Conservation (phyloP, 2,888 invertebrate species). For the Heliconius cydno region DNA sequence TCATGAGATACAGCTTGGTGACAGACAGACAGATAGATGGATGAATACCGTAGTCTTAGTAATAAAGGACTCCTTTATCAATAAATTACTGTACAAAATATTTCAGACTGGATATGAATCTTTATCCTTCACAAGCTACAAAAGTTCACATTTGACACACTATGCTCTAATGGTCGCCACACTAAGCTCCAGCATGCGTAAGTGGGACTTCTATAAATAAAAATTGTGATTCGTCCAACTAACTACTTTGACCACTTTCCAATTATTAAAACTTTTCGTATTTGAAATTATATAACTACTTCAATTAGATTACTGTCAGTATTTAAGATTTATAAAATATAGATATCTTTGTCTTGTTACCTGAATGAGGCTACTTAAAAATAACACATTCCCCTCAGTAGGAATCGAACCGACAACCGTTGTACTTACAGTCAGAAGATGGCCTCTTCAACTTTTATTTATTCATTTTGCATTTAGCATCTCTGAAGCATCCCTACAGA, state of each 20-base stretch:
- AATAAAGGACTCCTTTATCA: background rate
- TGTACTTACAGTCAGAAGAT: no score
- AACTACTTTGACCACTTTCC: background rate
- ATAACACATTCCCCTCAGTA: no score
- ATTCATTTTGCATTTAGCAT: no score
- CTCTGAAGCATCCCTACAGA: no score
- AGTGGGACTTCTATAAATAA: constrained; percentile 9
- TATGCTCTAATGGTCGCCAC: background rate
- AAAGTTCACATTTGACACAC: background rate
- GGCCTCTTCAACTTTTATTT: no score
- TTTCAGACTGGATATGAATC: background rate
- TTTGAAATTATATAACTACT: background rate
- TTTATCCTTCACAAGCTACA: background rate
- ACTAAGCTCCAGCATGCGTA: background rate
- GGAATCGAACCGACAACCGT: no score
- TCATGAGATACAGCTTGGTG: no score
- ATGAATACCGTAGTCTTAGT: no score
- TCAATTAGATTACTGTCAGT: background rate
- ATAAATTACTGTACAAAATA: background rate
- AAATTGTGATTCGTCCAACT: background rate
- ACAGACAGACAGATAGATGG: no score
- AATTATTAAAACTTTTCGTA: background rate
- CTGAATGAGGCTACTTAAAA: no score
- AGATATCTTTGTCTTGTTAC: no score
- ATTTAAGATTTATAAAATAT: no score